phyloP scores from a whole-genome alignment of 2,888 invertebrate genomes.

The Tineola bisselliella region DNA sequence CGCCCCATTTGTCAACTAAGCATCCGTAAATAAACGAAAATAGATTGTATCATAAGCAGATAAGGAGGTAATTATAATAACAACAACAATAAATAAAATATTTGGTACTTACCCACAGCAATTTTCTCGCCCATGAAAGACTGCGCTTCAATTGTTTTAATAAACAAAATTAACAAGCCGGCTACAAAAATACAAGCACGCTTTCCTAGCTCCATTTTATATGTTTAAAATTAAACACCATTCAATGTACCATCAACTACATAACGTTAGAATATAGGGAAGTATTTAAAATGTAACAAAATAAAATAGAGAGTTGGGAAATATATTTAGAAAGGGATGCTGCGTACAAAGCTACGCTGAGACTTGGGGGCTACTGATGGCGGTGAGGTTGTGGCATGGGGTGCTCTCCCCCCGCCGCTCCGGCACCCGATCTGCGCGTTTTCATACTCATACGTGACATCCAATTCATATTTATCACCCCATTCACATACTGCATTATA shows the following conservation, averaged over 20 bases:
- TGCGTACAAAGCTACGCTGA: constrained; percentile 62
- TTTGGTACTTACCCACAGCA: constrained; percentile 50
- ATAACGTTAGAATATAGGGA: neutral
- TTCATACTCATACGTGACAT: constrained; percentile 9
- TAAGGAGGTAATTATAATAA: neutral
- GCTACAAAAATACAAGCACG: constrained; percentile 24
- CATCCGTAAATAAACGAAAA: neutral
- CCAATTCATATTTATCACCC: neutral
- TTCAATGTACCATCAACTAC: neutral
- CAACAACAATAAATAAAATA: neutral
- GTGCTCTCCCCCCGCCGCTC: constrained; percentile 24
- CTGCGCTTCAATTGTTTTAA: constrained; percentile 41
- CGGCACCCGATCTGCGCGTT: constrained; percentile 16
- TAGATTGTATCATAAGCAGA: neutral
- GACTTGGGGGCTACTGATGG: constrained; percentile 63
- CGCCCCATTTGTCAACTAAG: neutral
- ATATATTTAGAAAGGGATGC: constrained; percentile 32
- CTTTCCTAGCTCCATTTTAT: constrained; percentile 19
- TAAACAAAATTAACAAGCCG: constrained; percentile 41
- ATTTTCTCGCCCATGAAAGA: constrained; percentile 55
- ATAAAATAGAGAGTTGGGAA: neutral
- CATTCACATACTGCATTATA: neutral
- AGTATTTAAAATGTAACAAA: neutral
- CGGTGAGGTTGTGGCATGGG: constrained; percentile 41
- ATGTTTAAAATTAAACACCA: neutral